These are phyloP conservation scores for Shargacucullia verbasci DNA, from an alignment of 2,888 invertebrate species.

Conservation along the genomic window DNA sequence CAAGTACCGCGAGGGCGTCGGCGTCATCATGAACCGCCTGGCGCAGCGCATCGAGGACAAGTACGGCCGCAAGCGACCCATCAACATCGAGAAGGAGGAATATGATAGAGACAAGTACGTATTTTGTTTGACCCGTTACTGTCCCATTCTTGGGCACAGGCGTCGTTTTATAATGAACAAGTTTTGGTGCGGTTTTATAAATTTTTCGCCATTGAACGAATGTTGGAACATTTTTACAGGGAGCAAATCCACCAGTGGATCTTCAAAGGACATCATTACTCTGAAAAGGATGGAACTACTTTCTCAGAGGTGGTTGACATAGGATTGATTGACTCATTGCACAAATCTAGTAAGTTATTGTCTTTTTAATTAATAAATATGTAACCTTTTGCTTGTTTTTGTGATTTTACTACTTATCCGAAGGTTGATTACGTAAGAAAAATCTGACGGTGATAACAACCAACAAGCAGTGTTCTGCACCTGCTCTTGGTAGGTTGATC, in stretches of 20 bases:
- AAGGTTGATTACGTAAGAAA: no score
- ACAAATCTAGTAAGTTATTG: constrained; percentile 58
- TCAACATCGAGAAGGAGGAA: constrained; percentile 91
- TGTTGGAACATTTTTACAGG: constrained; percentile 63
- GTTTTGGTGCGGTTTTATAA: no score
- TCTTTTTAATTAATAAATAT: no score
- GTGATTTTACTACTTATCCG: no score
- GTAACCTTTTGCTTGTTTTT: no score
- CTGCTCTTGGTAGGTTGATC: no score
- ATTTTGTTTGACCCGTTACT: not conserved
- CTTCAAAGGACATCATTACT: constrained; percentile 91
- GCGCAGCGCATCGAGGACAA: constrained; percentile 93
- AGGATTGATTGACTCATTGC: constrained; percentile 81
- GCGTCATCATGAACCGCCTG: constrained; percentile 79
- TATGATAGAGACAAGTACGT: constrained; percentile 90
- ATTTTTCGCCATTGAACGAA: no score
- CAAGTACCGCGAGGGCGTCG: constrained; percentile 89
- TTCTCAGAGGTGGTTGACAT: constrained; percentile 85
- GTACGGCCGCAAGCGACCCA: constrained; percentile 91
- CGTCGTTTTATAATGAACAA: no score
- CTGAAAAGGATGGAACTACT: constrained; percentile 87
- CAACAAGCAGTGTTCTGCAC: no score
- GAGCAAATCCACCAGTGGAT: constrained; percentile 90
- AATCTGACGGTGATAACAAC: no score
- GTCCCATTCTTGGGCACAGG: no score